Evolutionary conservation across 1,140 invertebrate genomes (phyloP).

Genomic region (Papilio glaucus): DNA sequence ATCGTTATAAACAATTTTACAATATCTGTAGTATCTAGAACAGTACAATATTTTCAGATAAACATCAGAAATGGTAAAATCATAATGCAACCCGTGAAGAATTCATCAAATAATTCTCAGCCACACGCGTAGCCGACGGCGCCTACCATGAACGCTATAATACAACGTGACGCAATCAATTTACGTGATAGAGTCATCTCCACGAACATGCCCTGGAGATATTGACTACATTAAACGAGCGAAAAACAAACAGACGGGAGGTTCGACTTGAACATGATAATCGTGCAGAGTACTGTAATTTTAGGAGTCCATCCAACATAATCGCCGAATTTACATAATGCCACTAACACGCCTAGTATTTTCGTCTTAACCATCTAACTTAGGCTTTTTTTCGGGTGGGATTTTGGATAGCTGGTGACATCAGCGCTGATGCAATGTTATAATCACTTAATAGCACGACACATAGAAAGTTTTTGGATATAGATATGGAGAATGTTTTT

Average conservation of each 20-base stretch:
- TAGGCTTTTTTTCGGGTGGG: background rate
- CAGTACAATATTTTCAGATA: background rate
- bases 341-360: background rate
- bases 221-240: constrained; percentile 4
- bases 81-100: background rate
- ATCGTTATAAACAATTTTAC: background rate
- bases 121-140: constrained; percentile 7
- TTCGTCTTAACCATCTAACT: background rate
- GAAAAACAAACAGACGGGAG: constrained; percentile 7
- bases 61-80: background rate
- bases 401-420: background rate
- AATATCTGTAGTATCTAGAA: background rate
- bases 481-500: background rate
- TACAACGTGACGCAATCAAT: background rate
- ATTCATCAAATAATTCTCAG: background rate
- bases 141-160: background rate
- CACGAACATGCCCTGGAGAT: constrained; percentile 2
- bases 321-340: background rate
- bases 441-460: background rate
- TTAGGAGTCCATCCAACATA: background rate
- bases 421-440: background rate
- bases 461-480: too few species aligned
- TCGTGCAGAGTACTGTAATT: background rate
- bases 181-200: constrained; percentile 18
- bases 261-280: background rate